phyloP scores from a whole-genome alignment of 2,888 invertebrate genomes.

The Invenusta paracnida region DNA sequence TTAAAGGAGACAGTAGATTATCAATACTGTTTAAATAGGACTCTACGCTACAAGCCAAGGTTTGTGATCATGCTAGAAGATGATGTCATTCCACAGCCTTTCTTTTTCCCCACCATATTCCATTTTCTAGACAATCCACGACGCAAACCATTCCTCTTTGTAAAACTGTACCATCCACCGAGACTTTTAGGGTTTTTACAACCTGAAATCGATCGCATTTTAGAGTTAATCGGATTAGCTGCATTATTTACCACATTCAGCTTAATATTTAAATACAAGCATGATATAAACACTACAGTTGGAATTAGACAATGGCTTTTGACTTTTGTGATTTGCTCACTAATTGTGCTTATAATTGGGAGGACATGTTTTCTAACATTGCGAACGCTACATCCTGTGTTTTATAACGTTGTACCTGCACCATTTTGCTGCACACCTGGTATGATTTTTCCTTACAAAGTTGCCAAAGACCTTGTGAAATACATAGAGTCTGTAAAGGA shows the following conservation, averaged over 20 bases:
- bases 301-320: neutral
- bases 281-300: too few species aligned
- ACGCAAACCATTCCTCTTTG: neutral
- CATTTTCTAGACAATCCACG: neutral
- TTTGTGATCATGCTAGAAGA: neutral
- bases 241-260: neutral
- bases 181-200: neutral
- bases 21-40: neutral
- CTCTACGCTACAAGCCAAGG: neutral
- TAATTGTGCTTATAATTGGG: neutral
- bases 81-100: neutral
- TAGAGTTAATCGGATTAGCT: neutral
- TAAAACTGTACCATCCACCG: slow-evolving; percentile 7
- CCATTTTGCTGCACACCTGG: neutral
- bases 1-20: neutral
- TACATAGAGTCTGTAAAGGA: neutral
- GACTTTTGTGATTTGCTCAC: neutral
- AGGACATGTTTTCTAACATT: neutral
- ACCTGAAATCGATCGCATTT: neutral
- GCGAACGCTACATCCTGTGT: neutral
- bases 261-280: neutral
- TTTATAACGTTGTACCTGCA: neutral
- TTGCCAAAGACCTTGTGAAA: neutral
- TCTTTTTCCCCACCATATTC: neutral
- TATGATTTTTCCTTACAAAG: neutral